These are phyloP conservation scores for Ataeniobius toweri DNA, from an alignment of 2,797 vertebrate species.

Conservation along the genomic window DNA sequence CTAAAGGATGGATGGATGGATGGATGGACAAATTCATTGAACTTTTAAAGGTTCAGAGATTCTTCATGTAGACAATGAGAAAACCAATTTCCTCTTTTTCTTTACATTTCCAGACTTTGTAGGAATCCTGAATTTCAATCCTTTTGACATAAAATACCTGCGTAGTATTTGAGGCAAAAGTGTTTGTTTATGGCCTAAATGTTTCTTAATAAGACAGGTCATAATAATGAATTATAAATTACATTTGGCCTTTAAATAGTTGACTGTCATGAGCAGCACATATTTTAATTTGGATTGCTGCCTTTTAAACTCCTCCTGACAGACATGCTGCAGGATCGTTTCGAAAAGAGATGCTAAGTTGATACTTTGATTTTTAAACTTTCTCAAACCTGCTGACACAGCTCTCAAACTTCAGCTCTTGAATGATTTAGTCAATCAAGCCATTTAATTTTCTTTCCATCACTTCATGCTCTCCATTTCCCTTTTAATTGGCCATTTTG, in stretches of 20 bases:
- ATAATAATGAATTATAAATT: no score
- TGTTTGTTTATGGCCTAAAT: no score
- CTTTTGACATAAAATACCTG: no score
- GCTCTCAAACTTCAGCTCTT: conserved; percentile 8
- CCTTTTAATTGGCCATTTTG: conserved; percentile 27
- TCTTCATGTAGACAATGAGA: no score
- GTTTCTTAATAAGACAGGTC: no score
- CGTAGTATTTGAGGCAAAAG: no score
- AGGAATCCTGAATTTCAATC: background rate
- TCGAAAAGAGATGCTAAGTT: background rate
- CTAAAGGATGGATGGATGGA: no score
- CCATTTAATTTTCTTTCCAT: conserved; percentile 15
- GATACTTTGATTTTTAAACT: background rate
- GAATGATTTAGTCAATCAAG: conserved; percentile 16
- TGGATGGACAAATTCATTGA: no score
- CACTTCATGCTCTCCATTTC: conserved; percentile 15
- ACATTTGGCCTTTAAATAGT: no score
- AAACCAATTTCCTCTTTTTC: background rate
- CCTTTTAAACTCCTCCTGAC: background rate
- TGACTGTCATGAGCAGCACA: no score
- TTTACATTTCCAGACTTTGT: background rate
- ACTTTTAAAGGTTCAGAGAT: no score
- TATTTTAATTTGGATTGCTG: background rate
- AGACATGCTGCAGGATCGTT: background rate
- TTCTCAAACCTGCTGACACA: conserved; percentile 28